Conservation (phyloP, 2,113 vertebrate genomes). For the Porphyrio hochstetteri region DNA sequence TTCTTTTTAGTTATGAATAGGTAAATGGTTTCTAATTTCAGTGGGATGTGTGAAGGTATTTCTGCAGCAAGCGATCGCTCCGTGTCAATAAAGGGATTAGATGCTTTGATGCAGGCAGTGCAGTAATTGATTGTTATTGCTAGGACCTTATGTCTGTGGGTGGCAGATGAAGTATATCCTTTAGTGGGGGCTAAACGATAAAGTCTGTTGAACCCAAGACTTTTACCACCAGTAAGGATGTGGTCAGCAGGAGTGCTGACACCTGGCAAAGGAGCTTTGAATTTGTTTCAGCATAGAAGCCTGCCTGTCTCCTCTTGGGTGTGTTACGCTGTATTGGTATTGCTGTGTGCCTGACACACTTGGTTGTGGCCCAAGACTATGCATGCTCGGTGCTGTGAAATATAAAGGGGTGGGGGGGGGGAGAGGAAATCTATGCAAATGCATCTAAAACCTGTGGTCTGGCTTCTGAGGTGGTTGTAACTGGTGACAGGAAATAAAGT, state of each 20-base stretch:
- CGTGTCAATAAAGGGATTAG: not conserved
- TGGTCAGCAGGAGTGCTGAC: not conserved
- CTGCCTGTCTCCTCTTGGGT: not conserved
- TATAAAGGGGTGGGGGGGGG: not conserved
- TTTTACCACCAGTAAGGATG: not conserved
- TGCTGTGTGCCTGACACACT: fast-evolving
- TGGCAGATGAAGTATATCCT: not conserved
- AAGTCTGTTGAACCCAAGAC: not conserved
- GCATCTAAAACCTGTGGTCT: not conserved
- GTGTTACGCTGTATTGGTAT: not conserved
- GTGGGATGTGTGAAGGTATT: not conserved
- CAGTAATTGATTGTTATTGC: fast-evolving
- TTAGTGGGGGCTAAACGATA: fast-evolving
- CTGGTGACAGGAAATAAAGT: not conserved
- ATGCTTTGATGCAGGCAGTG: fast-evolving
- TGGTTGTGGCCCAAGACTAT: not conserved
- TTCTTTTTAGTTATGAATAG: not conserved
- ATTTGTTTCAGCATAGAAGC: not conserved
- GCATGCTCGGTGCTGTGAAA: not conserved
- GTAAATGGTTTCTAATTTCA: not conserved
- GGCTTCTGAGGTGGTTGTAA: not conserved
- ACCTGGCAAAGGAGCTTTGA: not conserved
- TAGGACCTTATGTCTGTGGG: not conserved
- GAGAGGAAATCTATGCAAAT: not conserved
- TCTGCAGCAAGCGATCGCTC: fast-evolving